Evolutionary conservation across 2,113 vertebrate genomes (phyloP).

Genomic region (Urocynchramus pylzowi): DNA sequence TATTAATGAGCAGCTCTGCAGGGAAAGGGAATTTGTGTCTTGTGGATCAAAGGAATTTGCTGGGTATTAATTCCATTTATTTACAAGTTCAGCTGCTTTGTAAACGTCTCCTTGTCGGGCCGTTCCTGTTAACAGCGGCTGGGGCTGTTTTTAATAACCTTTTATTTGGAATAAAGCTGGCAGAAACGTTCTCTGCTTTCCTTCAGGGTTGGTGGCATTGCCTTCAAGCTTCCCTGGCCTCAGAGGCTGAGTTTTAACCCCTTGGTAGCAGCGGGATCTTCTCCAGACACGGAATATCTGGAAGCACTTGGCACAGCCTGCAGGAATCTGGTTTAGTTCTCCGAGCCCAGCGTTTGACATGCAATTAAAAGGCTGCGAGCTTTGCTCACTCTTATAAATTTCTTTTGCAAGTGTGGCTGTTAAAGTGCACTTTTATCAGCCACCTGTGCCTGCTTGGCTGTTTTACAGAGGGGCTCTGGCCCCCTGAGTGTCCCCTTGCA

Average conservation of each 20-base stretch:
- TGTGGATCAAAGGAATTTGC: slow-evolving; percentile 20
- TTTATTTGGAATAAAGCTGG: slow-evolving; percentile 21
- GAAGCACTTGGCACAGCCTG: background rate
- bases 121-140: background rate
- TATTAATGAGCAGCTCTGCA: background rate
- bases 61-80: slow-evolving; percentile 35
- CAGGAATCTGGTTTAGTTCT: background rate
- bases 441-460: background rate
- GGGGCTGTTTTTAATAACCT: slow-evolving; percentile 34
- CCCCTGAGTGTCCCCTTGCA: background rate
- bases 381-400: background rate
- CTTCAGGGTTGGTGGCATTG: slow-evolving; percentile 18
- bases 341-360: background rate
- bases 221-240: background rate
- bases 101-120: background rate
- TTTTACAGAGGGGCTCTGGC: background rate
- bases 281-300: background rate
- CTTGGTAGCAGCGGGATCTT: accelerated
- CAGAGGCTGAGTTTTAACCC: background rate
- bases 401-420: background rate
- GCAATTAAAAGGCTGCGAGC: slow-evolving; percentile 20
- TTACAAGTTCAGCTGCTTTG: background rate
- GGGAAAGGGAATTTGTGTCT: background rate
- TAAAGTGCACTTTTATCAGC: background rate
- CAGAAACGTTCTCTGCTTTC: background rate